These are phyloP conservation scores for Acrobasis consociella DNA, from an alignment of 2,888 invertebrate species.

Conservation along the genomic window DNA sequence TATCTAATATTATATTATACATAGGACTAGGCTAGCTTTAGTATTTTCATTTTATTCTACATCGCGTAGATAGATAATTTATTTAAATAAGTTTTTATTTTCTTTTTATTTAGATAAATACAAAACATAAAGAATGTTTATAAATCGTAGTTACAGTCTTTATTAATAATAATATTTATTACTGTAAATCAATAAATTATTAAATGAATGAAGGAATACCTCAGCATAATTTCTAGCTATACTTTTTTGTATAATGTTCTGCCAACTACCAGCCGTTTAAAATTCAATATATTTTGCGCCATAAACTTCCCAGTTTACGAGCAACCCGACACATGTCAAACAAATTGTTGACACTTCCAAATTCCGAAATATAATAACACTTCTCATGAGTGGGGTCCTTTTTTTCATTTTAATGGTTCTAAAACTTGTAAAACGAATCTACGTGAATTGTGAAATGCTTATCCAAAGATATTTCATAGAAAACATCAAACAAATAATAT, in stretches of 20 bases:
- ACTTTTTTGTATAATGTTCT: neutral
- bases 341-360: constrained; percentile 56
- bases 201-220: no score
- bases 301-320: constrained; percentile 56
- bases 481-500: neutral
- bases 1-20: no score
- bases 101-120: no score
- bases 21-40: no score
- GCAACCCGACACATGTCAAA: constrained; percentile 61
- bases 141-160: no score
- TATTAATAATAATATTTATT: no score
- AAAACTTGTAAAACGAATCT: neutral
- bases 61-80: no score
- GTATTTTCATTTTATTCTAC: no score
- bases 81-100: no score
- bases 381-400: neutral
- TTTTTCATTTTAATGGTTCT: neutral
- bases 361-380: constrained; percentile 15
- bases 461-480: constrained; percentile 3
- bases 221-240: neutral
- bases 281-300: constrained; percentile 55
- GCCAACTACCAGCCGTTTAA: constrained; percentile 48
- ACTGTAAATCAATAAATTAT: no score
- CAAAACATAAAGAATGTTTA: no score
- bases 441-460: neutral